Evolutionary conservation across 92 coral and sea anemone species (phyloP), one percentile per base, ranked within the genome.

Genomic region (Paramuricea clavata): DNA sequence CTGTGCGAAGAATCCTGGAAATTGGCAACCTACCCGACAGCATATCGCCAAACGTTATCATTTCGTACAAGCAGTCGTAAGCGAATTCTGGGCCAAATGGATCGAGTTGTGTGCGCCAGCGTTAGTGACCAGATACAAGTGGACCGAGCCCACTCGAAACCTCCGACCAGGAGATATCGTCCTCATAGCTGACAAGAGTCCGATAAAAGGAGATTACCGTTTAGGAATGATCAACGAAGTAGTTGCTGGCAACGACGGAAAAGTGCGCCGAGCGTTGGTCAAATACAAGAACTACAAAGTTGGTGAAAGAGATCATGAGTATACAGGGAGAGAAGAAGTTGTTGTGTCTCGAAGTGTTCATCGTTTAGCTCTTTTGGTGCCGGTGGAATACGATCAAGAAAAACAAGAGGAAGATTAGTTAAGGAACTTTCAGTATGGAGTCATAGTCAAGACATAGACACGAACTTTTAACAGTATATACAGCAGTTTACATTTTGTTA

Each of bases 61-160:
- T 61, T 67, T 91, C 33, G 91, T 91, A 12, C 95, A 90, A 81
- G 81, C 91, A 6, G 76, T 93, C 30, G 87, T 91, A 10, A 83
- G 86, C 30, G 88, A 90, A 50, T 90, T 93, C 80, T 93, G 90
- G 92, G 88, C 81, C 69, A 74, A 36, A 13, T 93, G 93, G 92
- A 90, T 86, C 23, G 95, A 93, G 91, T 87, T n/a, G 88, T 87
- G 76, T 87, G 85, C 21, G 83, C 87, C 61, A 78, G 88, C 68
- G 68, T 60, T 60, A 13, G 31, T 60, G 28, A 60, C 68, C 68
- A 60, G 68, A 60, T 60, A 60, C 68, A 60, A 22, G 68, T 60
- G 68, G 68, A 65, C 90, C 52, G 85, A 90, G 3, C 76, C 87
- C 54, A 6, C 42, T 72, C 78, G 87, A 26, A 90, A 86, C 81